phyloP scores from a whole-genome alignment of 2,113 vertebrate species.

The Prunella himalayana region DNA sequence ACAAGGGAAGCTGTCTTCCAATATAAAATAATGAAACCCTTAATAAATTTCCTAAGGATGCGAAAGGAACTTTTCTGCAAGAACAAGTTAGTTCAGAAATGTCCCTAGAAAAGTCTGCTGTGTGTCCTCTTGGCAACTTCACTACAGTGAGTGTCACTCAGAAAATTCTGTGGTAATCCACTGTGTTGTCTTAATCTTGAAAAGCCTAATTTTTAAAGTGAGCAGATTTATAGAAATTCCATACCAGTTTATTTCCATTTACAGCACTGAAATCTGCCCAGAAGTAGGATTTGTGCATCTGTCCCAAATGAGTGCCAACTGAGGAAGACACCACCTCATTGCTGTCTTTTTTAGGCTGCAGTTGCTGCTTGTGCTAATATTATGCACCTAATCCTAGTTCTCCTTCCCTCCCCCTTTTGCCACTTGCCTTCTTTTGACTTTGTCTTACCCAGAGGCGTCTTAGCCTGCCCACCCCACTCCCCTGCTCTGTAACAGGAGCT shows the following conservation, averaged over 20 bases:
- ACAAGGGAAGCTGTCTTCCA: not conserved
- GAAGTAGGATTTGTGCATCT: slow-evolving; percentile 2
- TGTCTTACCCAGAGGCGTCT: slow-evolving; percentile 33
- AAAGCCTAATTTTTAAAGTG: not conserved
- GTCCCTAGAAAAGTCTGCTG: not conserved
- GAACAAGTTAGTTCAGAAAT: not conserved
- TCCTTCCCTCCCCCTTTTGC: slow-evolving; percentile 15
- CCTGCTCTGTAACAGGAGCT: slow-evolving; percentile 68
- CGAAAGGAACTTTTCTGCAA: not conserved
- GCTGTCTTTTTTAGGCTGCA: not conserved
- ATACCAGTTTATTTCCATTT: not conserved
- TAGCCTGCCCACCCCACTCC: slow-evolving; percentile 48
- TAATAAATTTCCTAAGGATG: not conserved
- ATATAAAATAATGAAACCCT: not conserved
- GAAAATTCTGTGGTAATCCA: not conserved
- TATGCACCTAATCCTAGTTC: not conserved
- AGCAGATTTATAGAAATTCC: not conserved
- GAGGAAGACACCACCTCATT: not conserved
- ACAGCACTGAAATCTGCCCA: slow-evolving; percentile 8
- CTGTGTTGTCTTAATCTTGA: not conserved
- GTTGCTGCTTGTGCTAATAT: slow-evolving; percentile 28
- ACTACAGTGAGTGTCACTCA: not conserved
- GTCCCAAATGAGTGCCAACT: not conserved
- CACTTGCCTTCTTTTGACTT: slow-evolving; percentile 4
- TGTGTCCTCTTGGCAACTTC: not conserved